Base-by-base conservation (phyloP, 2,113 vertebrate species). In the Apteryx owenii region DNA sequence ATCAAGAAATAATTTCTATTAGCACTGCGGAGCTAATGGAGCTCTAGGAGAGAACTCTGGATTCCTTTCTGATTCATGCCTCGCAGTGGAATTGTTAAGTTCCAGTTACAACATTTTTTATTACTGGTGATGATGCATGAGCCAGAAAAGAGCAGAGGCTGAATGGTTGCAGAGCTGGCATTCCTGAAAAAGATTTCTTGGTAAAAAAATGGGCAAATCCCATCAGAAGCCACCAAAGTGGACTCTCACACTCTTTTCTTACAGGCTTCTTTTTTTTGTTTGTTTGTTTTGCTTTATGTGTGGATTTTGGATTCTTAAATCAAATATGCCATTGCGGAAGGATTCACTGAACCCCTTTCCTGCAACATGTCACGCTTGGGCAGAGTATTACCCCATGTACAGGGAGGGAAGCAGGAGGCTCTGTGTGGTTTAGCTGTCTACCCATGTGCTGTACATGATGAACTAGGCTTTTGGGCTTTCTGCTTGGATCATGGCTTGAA, bases 21-120 rank as follows among this genome's bases (percentile, higher is more conserved):
- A 89, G 92, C 56, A 44, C 51, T 85, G 70, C 68, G 89, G 73
- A 95, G n/a, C 88, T 97, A 92, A 97, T 85, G 84, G 88, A 89
- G 25, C 61, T 93, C 51, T 61, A 93, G 90, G 83, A 96, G 81
- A 93, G 77, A 94, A 65, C 26, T 84, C 77, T 92, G 86, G 73
- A 94, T 95, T 96, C 80, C 22, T 95, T 94, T 93, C 86, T 93
- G 88, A 94, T 95, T 97, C 96, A 93, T 94, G 72, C 69, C 79
- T 94, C 80, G 79, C 90, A 92, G 84, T 81, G 94, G 94, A 90
- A 84, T 92, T 90, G 81, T 96, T 94, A 95, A 94, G 70, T 96
- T 96, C 68, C 88, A 88, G 53, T 93, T 96, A 85, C 21, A 86
- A 18, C 61, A 65, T 54, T 89, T 88, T 94, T 88, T 92, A 73